Evolutionary conservation across 2,888 invertebrate species (phyloP).

Genomic region (Rhopalosiphum nymphaeae): DNA sequence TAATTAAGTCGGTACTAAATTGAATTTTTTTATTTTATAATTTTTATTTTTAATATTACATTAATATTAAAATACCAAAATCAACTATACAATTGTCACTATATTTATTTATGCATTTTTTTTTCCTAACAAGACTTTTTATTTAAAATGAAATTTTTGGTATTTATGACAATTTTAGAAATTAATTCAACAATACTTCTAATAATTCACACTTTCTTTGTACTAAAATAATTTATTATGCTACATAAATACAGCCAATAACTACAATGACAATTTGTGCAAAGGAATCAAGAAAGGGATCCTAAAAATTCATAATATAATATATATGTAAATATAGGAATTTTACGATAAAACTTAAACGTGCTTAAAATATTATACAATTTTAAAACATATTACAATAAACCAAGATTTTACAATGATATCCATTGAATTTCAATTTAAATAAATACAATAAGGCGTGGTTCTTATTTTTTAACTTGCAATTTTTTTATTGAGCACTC

Average conservation of each 20-base stretch:
- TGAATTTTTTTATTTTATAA: no score
- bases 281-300: background rate
- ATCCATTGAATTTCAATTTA: background rate
- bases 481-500: background rate
- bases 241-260: background rate
- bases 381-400: background rate
- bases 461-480: background rate
- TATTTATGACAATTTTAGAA: background rate
- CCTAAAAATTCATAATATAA: background rate
- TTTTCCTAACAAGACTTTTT: background rate
- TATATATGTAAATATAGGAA: background rate
- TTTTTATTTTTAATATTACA: no score
- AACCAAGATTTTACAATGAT: background rate
- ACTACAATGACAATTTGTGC: background rate
- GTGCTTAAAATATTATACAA: background rate
- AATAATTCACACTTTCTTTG: background rate
- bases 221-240: background rate
- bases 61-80: no score
- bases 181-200: background rate
- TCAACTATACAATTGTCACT: no score
- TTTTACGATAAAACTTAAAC: background rate
- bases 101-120: no score
- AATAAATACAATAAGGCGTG: background rate
- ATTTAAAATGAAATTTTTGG: background rate
- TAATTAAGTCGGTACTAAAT: no score